Conservation (phyloP, 1,140 invertebrate species). For the Atta colombica region DNA sequence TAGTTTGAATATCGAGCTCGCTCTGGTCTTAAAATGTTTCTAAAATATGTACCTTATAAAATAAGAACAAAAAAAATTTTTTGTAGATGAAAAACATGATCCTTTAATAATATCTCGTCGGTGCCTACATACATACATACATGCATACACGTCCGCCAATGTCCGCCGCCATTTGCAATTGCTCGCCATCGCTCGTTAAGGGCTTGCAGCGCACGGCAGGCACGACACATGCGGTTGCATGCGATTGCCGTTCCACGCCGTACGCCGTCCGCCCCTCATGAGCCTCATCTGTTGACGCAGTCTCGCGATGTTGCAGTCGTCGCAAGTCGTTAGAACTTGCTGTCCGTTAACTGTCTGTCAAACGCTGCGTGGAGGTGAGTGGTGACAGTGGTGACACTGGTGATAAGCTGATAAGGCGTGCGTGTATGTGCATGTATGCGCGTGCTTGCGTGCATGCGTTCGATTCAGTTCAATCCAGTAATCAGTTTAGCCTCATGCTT, state of each 20-base stretch:
- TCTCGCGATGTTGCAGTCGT: conserved; percentile 7
- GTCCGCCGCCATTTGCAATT: conserved; percentile 42
- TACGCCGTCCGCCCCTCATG: conserved; percentile 55
- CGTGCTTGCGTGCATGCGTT: neutral
- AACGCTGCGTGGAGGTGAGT: neutral
- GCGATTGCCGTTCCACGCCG: conserved; percentile 39
- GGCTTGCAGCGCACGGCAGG: conserved; percentile 43
- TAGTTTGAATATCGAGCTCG: no score
- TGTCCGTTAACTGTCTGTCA: neutral
- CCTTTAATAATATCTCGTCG: no score
- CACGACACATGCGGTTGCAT: conserved; percentile 40
- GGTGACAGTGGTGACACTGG: neutral
- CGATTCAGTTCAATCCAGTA: neutral
- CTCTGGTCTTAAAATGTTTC: no score
- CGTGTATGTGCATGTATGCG: neutral
- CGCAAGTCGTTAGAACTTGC: neutral
- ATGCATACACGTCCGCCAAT: no score
- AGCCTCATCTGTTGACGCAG: conserved; percentile 35
- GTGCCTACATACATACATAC: no score
- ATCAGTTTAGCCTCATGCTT: neutral
- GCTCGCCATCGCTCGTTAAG: neutral
- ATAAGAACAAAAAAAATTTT: no score
- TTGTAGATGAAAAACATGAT: no score
- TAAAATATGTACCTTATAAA: no score
- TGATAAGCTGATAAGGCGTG: neutral